Base-by-base conservation (phyloP, 2,888 invertebrate genomes). In the Athripsodes cinereus region DNA sequence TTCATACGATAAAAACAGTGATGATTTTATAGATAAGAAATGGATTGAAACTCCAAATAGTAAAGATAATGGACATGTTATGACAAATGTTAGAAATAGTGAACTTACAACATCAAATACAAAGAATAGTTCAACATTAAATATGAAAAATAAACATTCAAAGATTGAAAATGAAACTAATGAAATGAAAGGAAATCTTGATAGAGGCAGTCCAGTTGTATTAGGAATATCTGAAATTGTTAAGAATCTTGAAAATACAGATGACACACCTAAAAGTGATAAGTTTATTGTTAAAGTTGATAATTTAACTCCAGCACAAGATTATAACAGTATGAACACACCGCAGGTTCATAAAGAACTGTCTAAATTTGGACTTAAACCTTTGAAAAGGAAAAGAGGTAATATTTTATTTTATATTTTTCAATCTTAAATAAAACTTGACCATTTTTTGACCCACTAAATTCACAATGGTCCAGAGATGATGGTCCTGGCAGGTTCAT, bases 281-380 rank as follows among this genome's bases (percentile, higher is more conserved):
- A 70, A 75, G 54, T 78, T 79, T 61, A 68, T 80, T 13, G 70
- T 83, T 1, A 83, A 83, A 70, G 80, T 78, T 0, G 69, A 72
- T 55, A 72, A 82, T 66, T 72, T 83, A 1, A 81, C 83, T 2
- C 82, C 83, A 2, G 81, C 83, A 71, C 71, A 77, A 1, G 74
- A 86, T 67, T 87, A 80, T 66, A 73, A 74, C 19, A 66, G 69
- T 5, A 81, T 86, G 79, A 69, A 76, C 31, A 81, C 85, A 20
- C 79, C 84, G 0, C 76, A 79, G 64, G 72, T 83, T 31, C 72
- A 79, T 60, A 73, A 72, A 60, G 81, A 84, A 67, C 69, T 87
- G 5, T 77, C 82, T 62, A 83, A 82, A 68, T 84, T 79, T 72
- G 87, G 87, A 2, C 71, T 87, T 5, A 87, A 86, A 68, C 83